Percentiles rank a stretch among this genome's conserved stretches.
phyloP scores from a whole-genome alignment of 2,888 invertebrate species.

The Brachypalpus laphriformis region DNA sequence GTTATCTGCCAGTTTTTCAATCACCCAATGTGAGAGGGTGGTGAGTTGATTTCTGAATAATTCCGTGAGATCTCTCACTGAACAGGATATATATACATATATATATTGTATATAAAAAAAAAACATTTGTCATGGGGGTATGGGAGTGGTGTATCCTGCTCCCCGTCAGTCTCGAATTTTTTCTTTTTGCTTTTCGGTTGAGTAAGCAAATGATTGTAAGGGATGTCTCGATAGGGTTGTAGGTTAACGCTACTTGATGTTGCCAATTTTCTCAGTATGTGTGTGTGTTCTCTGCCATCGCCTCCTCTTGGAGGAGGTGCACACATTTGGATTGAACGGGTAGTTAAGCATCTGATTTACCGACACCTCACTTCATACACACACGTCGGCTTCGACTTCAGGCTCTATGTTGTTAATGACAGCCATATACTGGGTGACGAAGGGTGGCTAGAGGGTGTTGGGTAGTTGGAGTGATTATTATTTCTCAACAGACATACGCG shows the following conservation, averaged over 20 bases:
- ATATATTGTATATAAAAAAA: no score
- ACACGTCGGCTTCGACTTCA: not conserved
- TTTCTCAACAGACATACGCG: constrained; percentile 2
- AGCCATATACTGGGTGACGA: no score
- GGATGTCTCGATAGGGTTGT: constrained; percentile 26
- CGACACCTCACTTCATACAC: constrained; percentile 51
- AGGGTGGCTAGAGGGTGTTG: not conserved
- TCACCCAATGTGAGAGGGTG: not conserved
- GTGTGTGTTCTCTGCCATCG: constrained; percentile 22
- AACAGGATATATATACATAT: no score
- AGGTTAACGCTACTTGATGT: constrained; percentile 48
- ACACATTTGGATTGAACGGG: constrained; percentile 43
- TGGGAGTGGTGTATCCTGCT: not conserved
- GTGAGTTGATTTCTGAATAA: not conserved
- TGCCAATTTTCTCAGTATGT: constrained; percentile 23
- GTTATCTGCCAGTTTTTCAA: not conserved
- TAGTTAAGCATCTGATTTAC: constrained; percentile 68
- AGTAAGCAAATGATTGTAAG: constrained; percentile 50
- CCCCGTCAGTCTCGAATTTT: not conserved
- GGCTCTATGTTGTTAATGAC: not conserved
- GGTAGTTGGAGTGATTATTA: not conserved
- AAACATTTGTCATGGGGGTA: not conserved
- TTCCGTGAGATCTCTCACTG: not conserved
- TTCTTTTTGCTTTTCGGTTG: constrained; percentile 3
- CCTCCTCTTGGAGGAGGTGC: not conserved